Percentiles rank a stretch among this genome's conserved stretches.
These are phyloP conservation scores for Torymus texanus DNA, from an alignment of 2,888 invertebrate species.

Conservation along the genomic window DNA sequence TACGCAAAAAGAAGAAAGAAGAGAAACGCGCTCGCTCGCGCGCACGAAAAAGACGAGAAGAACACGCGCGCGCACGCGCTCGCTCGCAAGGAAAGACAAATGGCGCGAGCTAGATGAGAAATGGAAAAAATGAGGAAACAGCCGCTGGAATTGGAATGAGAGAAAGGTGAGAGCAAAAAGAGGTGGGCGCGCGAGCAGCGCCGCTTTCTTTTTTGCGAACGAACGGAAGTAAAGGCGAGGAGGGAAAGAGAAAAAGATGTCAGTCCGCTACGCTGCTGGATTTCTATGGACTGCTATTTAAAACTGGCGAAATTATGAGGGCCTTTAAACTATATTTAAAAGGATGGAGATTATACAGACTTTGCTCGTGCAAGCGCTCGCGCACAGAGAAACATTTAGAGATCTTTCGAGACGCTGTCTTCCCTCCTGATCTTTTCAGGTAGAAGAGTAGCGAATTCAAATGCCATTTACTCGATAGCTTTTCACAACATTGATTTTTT, in stretches of 20 bases:
- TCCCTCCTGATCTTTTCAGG: background rate
- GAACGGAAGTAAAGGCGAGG: background rate
- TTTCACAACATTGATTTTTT: constrained; percentile 5
- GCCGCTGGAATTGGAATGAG: constrained; percentile 40
- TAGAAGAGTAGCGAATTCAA: constrained; percentile 27
- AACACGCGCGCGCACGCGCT: no score
- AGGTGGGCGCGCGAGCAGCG: no score
- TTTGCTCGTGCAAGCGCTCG: background rate
- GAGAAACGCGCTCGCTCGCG: background rate
- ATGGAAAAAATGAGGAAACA: constrained; percentile 44
- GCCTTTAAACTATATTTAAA: constrained; percentile 48
- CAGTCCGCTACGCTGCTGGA: constrained; percentile 24
- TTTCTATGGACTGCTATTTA: constrained; percentile 52
- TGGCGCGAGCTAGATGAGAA: constrained; percentile 40
- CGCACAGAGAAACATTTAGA: constrained; percentile 16
- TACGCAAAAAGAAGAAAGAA: background rate
- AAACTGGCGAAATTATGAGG: constrained; percentile 50
- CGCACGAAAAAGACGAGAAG: no score
- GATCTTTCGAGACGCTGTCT: constrained; percentile 40
- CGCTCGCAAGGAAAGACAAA: constrained; percentile 26
- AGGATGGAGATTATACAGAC: constrained; percentile 48
- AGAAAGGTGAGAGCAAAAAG: constrained; percentile 15
- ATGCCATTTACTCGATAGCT: constrained; percentile 48
- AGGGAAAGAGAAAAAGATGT: constrained; percentile 29
- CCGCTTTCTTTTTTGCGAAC: background rate